Base-by-base conservation (phyloP, 2,888 invertebrate genomes). In the Helleia helle region DNA sequence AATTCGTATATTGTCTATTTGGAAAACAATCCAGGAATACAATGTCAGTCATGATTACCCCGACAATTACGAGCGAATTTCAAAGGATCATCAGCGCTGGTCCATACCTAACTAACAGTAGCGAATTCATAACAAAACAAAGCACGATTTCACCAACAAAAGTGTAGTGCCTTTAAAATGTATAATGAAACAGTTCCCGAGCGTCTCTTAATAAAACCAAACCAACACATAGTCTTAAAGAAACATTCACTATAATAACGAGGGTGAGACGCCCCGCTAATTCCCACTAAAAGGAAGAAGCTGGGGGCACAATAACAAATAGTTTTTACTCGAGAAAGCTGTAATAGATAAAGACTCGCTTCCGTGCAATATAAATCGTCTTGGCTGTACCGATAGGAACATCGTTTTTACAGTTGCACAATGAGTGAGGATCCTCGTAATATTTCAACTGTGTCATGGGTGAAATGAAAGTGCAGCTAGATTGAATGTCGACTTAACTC, bases 231-330 rank as follows among this genome's bases (percentile, higher is more conserved):
- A 44, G 36, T 38, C 36, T 44, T 54, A 57, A 56, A 50, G 49
- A 51, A 50, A 47, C 46, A 47, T 47, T 50, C 43, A 46, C 49
- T 11, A 12, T 18, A 31, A 31, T 51, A 49, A 52, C 40, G 42
- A 48, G 54, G 54, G 54, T 50, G 44, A 50, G 52, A 52, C 54
- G 52, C 55, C 55, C 58, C 56, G 51, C 53, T 66, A 62, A 63
- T 65, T 62, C 54, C 50, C 52, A 50, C 54, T 59, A 55, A 58
- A 59, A 55, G 57, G 55, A 55, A 57, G 55, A 59, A 58, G 46
- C 51, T 36, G 47, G 45, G 54, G 53, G 52, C 46, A 53, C 55
- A 61, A 65, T 66, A 71, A 69, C 65, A 69, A 71, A 71, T 67
- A 67, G 68, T 69, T 66, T 63, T 60, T 55, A 58, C 54, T 49